Evolutionary conservation across 2,888 invertebrate genomes (phyloP).

Genomic region (Cataglyphis cursor): DNA sequence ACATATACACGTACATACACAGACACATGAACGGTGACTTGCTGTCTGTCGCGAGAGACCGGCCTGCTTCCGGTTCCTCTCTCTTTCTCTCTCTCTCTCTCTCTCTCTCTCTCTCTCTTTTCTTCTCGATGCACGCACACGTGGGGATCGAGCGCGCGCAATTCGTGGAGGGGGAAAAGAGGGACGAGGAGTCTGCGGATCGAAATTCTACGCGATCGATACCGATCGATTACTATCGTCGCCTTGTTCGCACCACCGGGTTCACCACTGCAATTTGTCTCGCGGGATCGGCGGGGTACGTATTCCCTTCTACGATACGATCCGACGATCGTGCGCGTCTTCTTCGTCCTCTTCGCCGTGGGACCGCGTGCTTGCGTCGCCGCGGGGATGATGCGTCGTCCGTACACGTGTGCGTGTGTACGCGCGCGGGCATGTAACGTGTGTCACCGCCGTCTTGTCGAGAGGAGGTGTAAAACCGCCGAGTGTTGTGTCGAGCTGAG

Average conservation of each 20-base stretch:
- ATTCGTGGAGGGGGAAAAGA: not conserved
- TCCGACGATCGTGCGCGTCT: slow-evolving; percentile 31
- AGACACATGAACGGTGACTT: too few relatives aligned
- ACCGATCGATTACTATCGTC: slow-evolving; percentile 5
- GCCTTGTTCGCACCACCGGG: not conserved
- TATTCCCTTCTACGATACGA: not conserved
- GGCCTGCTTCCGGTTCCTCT: slow-evolving; percentile 69
- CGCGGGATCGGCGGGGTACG: not conserved
- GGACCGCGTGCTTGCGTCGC: slow-evolving; percentile 38
- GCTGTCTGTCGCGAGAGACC: slow-evolving; percentile 60
- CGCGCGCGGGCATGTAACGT: slow-evolving; percentile 58
- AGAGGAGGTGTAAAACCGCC: slow-evolving; percentile 71
- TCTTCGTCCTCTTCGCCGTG: slow-evolving; percentile 35
- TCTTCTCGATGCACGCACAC: slow-evolving; percentile 30
- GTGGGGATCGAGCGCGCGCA: slow-evolving; percentile 36
- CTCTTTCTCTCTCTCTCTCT: slow-evolving; percentile 29
- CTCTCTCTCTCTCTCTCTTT: slow-evolving; percentile 21
- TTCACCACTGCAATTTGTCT: slow-evolving; percentile 17
- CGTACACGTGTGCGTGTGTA: slow-evolving; percentile 40
- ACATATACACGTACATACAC: not conserved
- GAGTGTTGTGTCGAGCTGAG: slow-evolving; percentile 81
- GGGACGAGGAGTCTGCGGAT: not conserved
- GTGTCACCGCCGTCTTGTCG: slow-evolving; percentile 69
- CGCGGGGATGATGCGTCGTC: slow-evolving; percentile 45
- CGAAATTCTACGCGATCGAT: slow-evolving; percentile 39